These are phyloP conservation scores for Caenorhabditis latens DNA, from an alignment of 1,140 invertebrate species.

Conservation along the genomic window DNA sequence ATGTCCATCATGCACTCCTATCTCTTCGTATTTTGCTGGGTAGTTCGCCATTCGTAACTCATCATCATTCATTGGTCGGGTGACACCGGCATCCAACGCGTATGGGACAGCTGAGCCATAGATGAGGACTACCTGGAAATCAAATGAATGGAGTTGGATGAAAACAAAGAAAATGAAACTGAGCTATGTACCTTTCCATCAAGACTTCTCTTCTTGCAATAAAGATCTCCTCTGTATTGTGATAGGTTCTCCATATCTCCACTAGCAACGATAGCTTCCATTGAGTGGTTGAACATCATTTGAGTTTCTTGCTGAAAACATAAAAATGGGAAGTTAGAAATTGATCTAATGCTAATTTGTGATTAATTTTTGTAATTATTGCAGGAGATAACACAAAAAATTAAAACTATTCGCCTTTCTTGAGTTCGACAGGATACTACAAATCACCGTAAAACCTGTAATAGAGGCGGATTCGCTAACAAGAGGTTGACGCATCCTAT, in stretches of 20 bases:
- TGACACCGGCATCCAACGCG: not conserved
- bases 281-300: conserved; percentile 15
- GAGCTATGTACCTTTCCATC: not conserved
- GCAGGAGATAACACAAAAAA: no score
- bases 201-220: conserved; percentile 33
- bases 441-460: no score
- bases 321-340: no score
- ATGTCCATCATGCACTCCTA: conserved; percentile 7
- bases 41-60: not conserved
- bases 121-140: conserved; percentile 1
- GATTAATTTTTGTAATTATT: no score
- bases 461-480: no score
- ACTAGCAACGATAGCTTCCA: conserved; percentile 47
- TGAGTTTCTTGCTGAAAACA: conserved; percentile 30
- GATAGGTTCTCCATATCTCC: conserved; percentile 7
- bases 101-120: conserved; percentile 28
- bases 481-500: no score
- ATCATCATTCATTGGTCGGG: conserved; percentile 17
- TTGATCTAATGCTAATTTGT: no score
- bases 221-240: conserved; percentile 28
- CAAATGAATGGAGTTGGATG: no score
- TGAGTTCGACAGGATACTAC: no score
- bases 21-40: conserved; percentile 16
- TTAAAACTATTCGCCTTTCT: no score
- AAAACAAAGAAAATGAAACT: not conserved